A percentile compares a stretch with the other conserved stretches of the same genome.
Evolutionary conservation across 2,888 invertebrate genomes (phyloP).

Genomic region (Sarcophaga caerulescens): DNA sequence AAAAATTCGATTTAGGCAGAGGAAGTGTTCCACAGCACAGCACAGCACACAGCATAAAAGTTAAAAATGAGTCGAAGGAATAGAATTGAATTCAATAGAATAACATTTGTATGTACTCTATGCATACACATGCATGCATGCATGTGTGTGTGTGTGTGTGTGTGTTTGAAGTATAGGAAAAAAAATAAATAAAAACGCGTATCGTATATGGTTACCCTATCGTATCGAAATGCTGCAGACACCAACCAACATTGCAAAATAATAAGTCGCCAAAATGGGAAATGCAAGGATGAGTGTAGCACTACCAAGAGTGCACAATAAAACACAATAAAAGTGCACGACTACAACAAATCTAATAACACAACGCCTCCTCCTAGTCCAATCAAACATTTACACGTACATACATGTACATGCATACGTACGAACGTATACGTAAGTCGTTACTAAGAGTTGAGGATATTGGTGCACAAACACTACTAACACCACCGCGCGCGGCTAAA

Average conservation of each 20-base stretch:
- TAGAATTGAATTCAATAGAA: slow-evolving; percentile 20
- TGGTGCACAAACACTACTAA: slow-evolving; percentile 52
- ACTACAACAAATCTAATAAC: slow-evolving; percentile 69
- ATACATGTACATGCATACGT: slow-evolving; percentile 20
- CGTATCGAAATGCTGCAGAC: slow-evolving; percentile 68
- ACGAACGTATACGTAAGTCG: slow-evolving; percentile 63
- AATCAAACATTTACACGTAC: not conserved
- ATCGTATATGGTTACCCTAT: slow-evolving; percentile 53
- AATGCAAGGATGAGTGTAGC: slow-evolving; percentile 57
- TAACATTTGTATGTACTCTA: not conserved
- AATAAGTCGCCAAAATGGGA: slow-evolving; percentile 47
- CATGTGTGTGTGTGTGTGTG: too few relatives aligned
- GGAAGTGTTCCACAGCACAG: not conserved
- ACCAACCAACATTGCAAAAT: slow-evolving; percentile 54
- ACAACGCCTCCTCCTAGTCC: slow-evolving; percentile 45
- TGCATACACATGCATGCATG: too few relatives aligned
- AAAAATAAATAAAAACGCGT: not conserved
- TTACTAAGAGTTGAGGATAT: slow-evolving; percentile 64
- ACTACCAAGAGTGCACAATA: slow-evolving; percentile 68
- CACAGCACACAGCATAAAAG: not conserved
- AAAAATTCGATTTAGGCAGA: not conserved
- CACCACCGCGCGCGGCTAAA: not conserved
- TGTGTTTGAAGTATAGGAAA: too few relatives aligned
- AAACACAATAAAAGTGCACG: slow-evolving; percentile 68
- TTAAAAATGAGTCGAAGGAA: not conserved